These are phyloP conservation scores for Orcinus orca DNA, from an alignment of 2,113 vertebrate species.

Conservation along the genomic window DNA sequence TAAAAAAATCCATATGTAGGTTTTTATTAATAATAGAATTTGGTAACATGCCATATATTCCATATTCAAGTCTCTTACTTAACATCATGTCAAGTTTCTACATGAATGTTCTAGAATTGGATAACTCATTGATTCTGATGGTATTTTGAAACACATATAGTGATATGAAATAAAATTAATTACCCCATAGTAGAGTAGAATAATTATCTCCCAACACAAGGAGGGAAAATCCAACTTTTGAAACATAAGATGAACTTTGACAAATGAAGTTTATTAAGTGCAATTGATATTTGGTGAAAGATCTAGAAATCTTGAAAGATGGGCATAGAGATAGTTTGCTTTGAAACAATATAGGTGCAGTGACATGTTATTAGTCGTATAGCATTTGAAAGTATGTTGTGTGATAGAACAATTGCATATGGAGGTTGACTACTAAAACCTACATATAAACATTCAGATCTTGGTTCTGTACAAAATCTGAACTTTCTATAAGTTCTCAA, in stretches of 20 bases:
- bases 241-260: not conserved
- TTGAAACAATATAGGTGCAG: not conserved
- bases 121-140: not conserved
- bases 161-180: not conserved
- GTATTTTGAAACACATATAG: not conserved
- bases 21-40: not conserved
- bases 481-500: not conserved
- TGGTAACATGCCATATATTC: not conserved
- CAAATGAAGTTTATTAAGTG: not conserved
- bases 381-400: not conserved
- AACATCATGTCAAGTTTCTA: not conserved
- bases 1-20: not conserved
- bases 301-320: not conserved
- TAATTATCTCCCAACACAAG: not conserved
- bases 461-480: not conserved
- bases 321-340: not conserved
- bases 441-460: not conserved
- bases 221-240: not conserved
- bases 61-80: not conserved
- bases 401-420: not conserved
- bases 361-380: accelerated
- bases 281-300: not conserved
- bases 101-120: not conserved
- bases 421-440: not conserved
- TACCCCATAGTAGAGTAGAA: not conserved